Evolutionary conservation across 2,797 vertebrate species (phyloP).

Genomic region (Pipistrellus nathusii): DNA sequence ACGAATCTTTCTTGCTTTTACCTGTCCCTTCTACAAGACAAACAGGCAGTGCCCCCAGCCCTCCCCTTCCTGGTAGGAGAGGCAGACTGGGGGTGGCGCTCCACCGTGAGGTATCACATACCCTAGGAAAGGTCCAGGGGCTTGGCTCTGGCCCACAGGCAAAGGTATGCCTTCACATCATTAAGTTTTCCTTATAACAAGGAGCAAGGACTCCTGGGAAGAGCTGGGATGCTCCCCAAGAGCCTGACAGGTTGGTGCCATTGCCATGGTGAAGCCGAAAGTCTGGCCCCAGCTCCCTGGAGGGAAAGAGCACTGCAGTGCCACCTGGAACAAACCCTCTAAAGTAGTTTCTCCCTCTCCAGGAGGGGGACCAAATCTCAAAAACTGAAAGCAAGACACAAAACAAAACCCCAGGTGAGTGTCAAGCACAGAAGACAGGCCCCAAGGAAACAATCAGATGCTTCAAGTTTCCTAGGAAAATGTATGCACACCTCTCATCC

Average conservation of each 20-base stretch:
- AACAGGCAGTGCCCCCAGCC: not conserved
- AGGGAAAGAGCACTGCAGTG: not conserved
- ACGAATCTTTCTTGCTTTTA: constrained; percentile 9
- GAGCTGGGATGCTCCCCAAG: not conserved
- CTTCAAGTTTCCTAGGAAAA: not conserved
- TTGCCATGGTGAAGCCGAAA: not conserved
- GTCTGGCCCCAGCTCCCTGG: not conserved
- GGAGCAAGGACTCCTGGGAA: not conserved
- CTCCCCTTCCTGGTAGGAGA: constrained; percentile 13
- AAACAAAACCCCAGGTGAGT: not conserved
- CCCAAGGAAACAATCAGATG: not conserved
- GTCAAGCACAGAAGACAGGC: not conserved
- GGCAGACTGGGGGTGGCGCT: no score
- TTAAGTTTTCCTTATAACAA: not conserved
- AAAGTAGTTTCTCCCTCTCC: not conserved
- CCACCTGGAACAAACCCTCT: not conserved
- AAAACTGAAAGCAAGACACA: not conserved
- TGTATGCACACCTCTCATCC: not conserved
- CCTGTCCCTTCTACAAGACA: constrained; percentile 15
- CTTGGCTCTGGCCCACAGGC: not conserved
- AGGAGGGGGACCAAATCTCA: not conserved
- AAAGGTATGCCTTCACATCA: not conserved
- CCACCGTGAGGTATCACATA: not conserved
- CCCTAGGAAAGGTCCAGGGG: not conserved
- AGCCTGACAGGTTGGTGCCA: not conserved